phyloP scores from a whole-genome alignment of 2,888 invertebrate species.

The Desoria tigrina region DNA sequence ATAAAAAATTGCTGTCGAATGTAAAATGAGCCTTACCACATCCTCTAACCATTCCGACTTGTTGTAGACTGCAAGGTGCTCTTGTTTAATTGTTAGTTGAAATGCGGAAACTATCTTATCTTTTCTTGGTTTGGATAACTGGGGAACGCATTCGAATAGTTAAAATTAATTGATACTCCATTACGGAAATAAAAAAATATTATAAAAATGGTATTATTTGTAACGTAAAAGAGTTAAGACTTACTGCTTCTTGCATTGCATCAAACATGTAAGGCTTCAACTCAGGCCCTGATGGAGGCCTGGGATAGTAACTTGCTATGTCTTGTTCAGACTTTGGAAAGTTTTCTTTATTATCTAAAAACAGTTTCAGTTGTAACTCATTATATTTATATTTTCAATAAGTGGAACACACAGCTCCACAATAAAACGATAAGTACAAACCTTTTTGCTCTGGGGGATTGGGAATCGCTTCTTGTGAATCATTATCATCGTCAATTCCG shows the following conservation, averaged over 20 bases:
- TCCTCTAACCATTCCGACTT: conserved; percentile 36
- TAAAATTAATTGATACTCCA: no score
- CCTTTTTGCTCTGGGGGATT: background rate
- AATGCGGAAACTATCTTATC: conserved; percentile 30
- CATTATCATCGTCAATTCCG: background rate
- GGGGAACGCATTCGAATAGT: no score
- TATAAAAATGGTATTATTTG: conserved; percentile 6
- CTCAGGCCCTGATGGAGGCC: conserved; percentile 23
- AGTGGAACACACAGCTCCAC: no score
- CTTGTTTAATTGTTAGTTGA: conserved; percentile 23
- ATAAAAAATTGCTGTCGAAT: no score
- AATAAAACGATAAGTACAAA: no score
- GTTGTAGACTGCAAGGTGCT: conserved; percentile 27
- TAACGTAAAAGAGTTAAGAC: conserved; percentile 1
- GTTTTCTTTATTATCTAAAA: conserved; percentile 35
- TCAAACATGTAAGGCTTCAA: conserved; percentile 34
- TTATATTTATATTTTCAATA: background rate
- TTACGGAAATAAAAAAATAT: no score
- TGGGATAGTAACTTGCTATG: conserved; percentile 24
- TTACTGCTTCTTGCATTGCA: conserved; percentile 24
- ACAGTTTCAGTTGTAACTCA: background rate
- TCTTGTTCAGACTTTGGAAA: conserved; percentile 24
- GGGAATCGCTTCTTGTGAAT: no score
- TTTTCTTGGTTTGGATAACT: conserved; percentile 29
- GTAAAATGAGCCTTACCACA: no score